Evolutionary conservation across 2,113 vertebrate genomes (phyloP), one percentile per base, ranked within the genome.

Genomic region (Dolichotis patagonum): DNA sequence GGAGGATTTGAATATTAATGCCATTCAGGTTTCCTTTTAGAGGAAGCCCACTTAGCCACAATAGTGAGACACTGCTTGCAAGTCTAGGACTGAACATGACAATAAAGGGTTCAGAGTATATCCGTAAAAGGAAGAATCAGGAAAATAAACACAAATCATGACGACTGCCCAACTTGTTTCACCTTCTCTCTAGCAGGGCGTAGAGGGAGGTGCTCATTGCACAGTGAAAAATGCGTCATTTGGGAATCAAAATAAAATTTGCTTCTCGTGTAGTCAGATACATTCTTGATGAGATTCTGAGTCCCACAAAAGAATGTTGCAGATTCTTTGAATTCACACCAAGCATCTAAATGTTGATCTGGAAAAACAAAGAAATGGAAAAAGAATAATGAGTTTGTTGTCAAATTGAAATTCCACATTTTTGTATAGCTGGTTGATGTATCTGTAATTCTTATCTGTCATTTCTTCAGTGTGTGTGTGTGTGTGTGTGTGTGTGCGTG

Each of bases 401-500:
- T 98, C 98, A 98, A 95, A 99, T 98, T 98, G 97, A 98, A 95
- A 97, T 90, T 97, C 95, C 82, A 96, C 35, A 0, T 98, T 97
- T 98, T 97, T 97, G 77, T 90, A 85, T 97, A 97, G 98, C 98
- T 98, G 97, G 98, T 97, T 98, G 97, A 97, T 98, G 77, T 97
- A 97, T 97, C 97, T 98, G 94, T 98, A 98, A 98, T 98, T 99
- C 98, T 99, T 95, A 98, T 98, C 98, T 98, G 95, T 96, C 95
- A 96, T 80, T 80, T 54, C 98, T 98, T 97, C 91, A 98, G 95
- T 94, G 62, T 62, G 17, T 71, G 52, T 3, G 16, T 96, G 90
- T 97, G 38, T 91, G 65, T 91, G 93, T 97, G 28, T 95, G 52
- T 94, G 43, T 92, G 88, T 91, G 20, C 77, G 91, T 97, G 30